These are phyloP conservation scores for Ptilodon capucinus DNA, from an alignment of 2,888 invertebrate species.

Conservation along the genomic window DNA sequence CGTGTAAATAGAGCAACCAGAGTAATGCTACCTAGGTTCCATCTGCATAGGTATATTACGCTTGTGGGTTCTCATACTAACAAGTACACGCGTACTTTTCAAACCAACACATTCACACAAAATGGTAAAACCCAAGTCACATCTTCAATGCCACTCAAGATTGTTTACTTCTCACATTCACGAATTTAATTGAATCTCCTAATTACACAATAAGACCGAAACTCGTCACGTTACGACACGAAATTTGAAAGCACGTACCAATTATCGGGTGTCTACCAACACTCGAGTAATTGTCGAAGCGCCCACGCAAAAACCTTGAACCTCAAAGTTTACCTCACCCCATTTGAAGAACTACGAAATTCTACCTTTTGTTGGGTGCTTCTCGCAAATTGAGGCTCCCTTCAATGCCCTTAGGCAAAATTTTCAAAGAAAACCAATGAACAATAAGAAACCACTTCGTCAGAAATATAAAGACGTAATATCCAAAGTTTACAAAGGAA, in stretches of 20 bases:
- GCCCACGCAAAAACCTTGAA: slow-evolving; percentile 4
- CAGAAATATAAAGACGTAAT: too few species aligned
- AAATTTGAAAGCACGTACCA: not conserved
- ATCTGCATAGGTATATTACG: too few species aligned
- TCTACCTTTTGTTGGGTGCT: slow-evolving; percentile 5
- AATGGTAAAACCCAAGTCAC: not conserved
- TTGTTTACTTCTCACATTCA: slow-evolving; percentile 4
- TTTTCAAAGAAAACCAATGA: slow-evolving; percentile 15
- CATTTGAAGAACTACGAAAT: slow-evolving; percentile 8
- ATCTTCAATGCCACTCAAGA: not conserved
- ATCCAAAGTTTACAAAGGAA: too few species aligned
- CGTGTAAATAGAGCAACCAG: too few species aligned
- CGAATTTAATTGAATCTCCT: not conserved
- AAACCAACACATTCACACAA: not conserved
- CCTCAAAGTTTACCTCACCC: slow-evolving; percentile 9
- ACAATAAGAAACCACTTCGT: slow-evolving; percentile 4
- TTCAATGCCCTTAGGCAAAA: slow-evolving; percentile 10
- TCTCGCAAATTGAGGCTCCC: slow-evolving; percentile 15
- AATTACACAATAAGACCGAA: not conserved
- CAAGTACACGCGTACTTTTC: too few species aligned
- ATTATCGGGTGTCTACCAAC: not conserved
- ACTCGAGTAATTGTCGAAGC: slow-evolving; percentile 3
- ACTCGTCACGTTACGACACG: not conserved
- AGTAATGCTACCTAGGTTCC: too few species aligned
- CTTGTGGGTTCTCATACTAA: too few species aligned